Evolutionary conservation across 2,113 vertebrate species (phyloP), one percentile per base, ranked within the genome.

Genomic region (Notarius lentiginosus): DNA sequence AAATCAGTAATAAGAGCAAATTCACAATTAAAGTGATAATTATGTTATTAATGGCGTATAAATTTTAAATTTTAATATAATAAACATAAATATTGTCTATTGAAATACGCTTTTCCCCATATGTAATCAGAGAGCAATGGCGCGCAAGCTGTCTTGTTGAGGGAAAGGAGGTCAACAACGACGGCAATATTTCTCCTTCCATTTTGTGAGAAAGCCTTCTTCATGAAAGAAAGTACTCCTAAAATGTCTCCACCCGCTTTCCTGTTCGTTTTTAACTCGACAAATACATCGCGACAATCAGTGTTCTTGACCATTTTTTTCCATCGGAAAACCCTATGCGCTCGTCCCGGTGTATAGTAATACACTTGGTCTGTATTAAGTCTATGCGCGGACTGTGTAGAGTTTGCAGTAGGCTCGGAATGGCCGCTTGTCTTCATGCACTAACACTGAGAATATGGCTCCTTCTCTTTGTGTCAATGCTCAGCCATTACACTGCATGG

Each of bases 341-440:
- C 91, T 93, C 81, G 92, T 93, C 94, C 92, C 91, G 92, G 93
- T 91, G 92, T 95, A 95, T 93, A 94, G 94, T 92, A 95, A 94
- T 93, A 94, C 94, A 94, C 92, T 95, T 93, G 93, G 92, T 95
- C 92, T 94, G 94, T 90, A 34, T 92, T 94, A 88, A 91, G 93
- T 94, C 94, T 95, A 94, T 94, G 94, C 93, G 91, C 92, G 91
- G 93, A 92, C 93, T 93, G 95, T 94, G 91, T 92, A 93, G 92
- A 89, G 93, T 93, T 90, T 94, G 92, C 94, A 93, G 94, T 94
- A 93, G 93, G 95, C 96, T 94, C 93, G 95, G 96, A 97, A 97
- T 98, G 97, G 97, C 97, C 96, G 97, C 97, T 96, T 95, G 96
- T 96, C 96, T 96, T 96, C 96, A 94, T 95, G 94, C 94, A 96